Base-by-base conservation (phyloP, 2,888 invertebrate genomes). In the Trachelus stipa region DNA sequence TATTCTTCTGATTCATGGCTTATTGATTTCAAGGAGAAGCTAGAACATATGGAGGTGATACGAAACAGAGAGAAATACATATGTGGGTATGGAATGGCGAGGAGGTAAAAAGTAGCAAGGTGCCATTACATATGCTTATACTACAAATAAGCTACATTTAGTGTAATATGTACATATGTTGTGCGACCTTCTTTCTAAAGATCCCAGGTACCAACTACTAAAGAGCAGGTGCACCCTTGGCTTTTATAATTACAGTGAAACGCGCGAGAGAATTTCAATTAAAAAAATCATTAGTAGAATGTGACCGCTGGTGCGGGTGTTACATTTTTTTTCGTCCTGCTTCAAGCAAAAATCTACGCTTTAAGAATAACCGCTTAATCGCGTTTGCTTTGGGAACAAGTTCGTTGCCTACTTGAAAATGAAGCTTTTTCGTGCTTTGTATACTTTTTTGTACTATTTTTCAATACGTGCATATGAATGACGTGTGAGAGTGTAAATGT, bases 241-340 rank as follows among this genome's bases (percentile, higher is more conserved):
- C 79, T 73, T 76, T 75, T 69, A 73, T 80, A 76, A 80, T 81
- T 80, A 40, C 76, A 73, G 33, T 30, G 68, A 40, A 56, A 69
- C 4, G 37, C 12, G 33, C 75, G 31, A 68, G 30, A 76, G 78
- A 69, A 76, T 71, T 74, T 68, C 75, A 80, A 81, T 81, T 81
- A 77, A 79, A 81, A 80, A 77, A 73, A 73, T 74, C 68, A 15
- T 56, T 68, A 76, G 76, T 73, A 40, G 33, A 35, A 71, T 71
- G 33, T 31, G 12, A 71, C 56, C 15, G 4, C 31, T 34, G 30
- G 69, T 33, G 23, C 23, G 2, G 56, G 15, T 23, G 71, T 30
- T 71, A 71, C 35, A 35, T 3, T 12, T 69, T 30, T 30, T 71
- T 71, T 34, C 11, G 71, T 34, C 23, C 12, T 71, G 23, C 33